A percentile compares a stretch with the other conserved stretches of the same genome.
These are phyloP conservation scores for Anoplolepis gracilipes DNA, from an alignment of 1,140 invertebrate genomes.

Conservation along the genomic window DNA sequence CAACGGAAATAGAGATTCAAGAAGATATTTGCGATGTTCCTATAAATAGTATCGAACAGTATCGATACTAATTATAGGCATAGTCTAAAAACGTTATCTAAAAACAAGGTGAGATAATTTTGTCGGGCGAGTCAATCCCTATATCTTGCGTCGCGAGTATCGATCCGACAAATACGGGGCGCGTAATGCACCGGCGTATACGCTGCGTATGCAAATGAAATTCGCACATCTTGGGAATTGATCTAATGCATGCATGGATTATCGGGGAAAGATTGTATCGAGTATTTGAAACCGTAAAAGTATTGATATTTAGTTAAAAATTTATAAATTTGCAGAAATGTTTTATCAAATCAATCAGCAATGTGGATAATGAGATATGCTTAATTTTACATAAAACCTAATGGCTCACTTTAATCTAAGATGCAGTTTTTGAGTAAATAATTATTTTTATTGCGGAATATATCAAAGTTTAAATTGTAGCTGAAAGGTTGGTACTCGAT, in stretches of 20 bases:
- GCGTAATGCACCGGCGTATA: slow-evolving; percentile 4
- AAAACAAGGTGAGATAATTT: slow-evolving; percentile 19
- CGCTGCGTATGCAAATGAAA: slow-evolving; percentile 42
- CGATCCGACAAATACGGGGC: slow-evolving; percentile 26
- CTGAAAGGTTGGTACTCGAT: neutral
- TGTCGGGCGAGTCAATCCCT: slow-evolving; percentile 15
- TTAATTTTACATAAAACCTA: neutral
- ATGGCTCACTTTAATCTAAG: neutral
- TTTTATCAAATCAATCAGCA: neutral
- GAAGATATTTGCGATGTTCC: neutral
- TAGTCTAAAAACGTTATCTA: slow-evolving; percentile 13
- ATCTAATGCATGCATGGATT: slow-evolving; percentile 31
- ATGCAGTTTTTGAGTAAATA: neutral
- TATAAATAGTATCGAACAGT: slow-evolving; percentile 7
- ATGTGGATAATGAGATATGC: neutral
- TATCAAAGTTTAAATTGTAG: neutral
- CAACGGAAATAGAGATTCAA: neutral
- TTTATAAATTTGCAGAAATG: neutral
- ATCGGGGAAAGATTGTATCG: neutral
- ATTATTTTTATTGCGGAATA: neutral
- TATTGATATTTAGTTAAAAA: neutral
- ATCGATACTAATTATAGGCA: slow-evolving; percentile 15
- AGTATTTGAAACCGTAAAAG: neutral
- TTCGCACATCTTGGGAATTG: neutral
- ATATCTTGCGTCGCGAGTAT: slow-evolving; percentile 22